Evolutionary conservation across 2,888 invertebrate genomes (phyloP).

Genomic region (Syrphus vitripennis): DNA sequence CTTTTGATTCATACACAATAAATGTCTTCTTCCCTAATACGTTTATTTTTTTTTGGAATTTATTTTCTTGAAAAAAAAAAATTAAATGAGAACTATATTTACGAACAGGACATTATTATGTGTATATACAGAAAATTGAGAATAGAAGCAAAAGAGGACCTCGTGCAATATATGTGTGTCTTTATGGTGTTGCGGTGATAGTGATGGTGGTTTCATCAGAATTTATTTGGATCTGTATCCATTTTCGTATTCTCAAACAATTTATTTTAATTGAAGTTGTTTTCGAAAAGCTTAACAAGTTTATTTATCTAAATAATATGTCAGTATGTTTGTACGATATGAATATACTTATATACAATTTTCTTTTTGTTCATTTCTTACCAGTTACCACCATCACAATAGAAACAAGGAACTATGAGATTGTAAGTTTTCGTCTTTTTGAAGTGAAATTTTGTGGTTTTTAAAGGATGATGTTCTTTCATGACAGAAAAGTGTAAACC

Average conservation of each 20-base stretch:
- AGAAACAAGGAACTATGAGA: background rate
- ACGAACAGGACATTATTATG: too few species aligned
- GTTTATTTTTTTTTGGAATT: too few species aligned
- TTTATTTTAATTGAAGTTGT: constrained; percentile 57
- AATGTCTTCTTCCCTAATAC: too few species aligned
- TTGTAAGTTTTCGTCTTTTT: background rate
- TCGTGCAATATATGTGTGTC: background rate
- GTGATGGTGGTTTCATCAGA: background rate
- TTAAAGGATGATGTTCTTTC: background rate
- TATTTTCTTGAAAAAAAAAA: too few species aligned
- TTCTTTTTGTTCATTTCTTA: background rate
- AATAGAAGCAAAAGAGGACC: background rate
- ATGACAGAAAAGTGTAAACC: background rate
- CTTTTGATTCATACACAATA: too few species aligned
- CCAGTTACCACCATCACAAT: background rate
- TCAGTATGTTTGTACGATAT: background rate
- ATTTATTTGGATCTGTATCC: constrained; percentile 38
- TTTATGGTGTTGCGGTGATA: background rate
- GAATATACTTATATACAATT: background rate
- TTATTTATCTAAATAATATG: background rate
- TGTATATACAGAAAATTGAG: background rate
- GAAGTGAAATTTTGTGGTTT: background rate
- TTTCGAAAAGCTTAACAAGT: constrained; percentile 50
- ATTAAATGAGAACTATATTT: too few species aligned
- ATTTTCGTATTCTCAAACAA: constrained; percentile 35